Base-by-base conservation (phyloP, 2,113 vertebrate species). In the Heterotis niloticus region DNA sequence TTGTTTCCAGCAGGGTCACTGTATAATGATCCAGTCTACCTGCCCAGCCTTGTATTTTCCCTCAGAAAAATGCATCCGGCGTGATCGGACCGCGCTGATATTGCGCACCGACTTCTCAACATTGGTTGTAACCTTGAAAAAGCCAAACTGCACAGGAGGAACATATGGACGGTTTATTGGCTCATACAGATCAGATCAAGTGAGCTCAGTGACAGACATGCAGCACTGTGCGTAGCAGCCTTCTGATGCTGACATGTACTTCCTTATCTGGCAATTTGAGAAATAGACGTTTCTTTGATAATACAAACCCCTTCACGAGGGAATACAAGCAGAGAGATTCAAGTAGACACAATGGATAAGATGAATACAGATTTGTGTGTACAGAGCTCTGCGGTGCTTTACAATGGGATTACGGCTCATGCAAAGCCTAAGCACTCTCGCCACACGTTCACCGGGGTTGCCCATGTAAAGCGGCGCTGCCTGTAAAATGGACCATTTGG, bases 401-500 rank as follows among this genome's bases (percentile, higher is more conserved):
- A 57, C 3, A 34, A 52, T 10, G 20, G 65, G 51, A 23, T 51
- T 26, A 12, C 28, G 24, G 14, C 24, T 20, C 64, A 69, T 7
- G n/a, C 20, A 68, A 76, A 28, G 65, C 34, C 66, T 57, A n/a
- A 60, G 52, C 28, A 14, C 54, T 64, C 26, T 65, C 18, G 1
- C 20, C 51, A 12, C 60, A 24, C 44, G 76, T 76, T 52, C 66
- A 23, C 59, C 67, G 62, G 69, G 62, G 56, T 72, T 64, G 72
- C 76, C 62, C 71, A 76, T 26, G 78, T 65, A 75, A 76, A 17
- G 57, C 51, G 60, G 71, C 73, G 56, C 70, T 34, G 73, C 64
- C 79, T 80, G 82, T 82, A 83, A 81, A 75, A 81, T 69, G 60
- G 64, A 71, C 72, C 81, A 68, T 82, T 79, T 79, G 76, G 78